A percentile compares a stretch with the other conserved stretches of the same genome.
phyloP scores from a whole-genome alignment of 2,797 vertebrate genomes.

The Lepilemur ruficaudatus region DNA sequence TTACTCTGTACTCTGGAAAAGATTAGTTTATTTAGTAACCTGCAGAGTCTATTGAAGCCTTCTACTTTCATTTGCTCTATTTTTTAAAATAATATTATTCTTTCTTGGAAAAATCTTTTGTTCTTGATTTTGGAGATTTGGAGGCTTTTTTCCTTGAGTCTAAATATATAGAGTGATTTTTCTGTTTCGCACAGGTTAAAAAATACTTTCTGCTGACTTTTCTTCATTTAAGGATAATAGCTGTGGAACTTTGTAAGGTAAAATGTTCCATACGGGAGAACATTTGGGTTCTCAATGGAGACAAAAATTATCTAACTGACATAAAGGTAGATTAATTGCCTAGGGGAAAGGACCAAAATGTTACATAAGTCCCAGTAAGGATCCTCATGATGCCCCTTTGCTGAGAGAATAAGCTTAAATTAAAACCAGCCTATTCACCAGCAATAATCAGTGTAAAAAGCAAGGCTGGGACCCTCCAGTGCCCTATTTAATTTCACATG shows the following conservation, averaged over 20 bases:
- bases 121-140: constrained; percentile 45
- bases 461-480: not conserved
- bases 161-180: not conserved
- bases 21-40: constrained; percentile 3
- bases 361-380: constrained; percentile 35
- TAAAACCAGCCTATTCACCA: constrained; percentile 14
- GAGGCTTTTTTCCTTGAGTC: not conserved
- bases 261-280: not conserved
- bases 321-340: constrained; percentile 41
- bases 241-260: constrained; percentile 8
- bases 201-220: constrained; percentile 43
- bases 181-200: constrained; percentile 18
- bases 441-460: constrained; percentile 29
- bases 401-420: constrained; percentile 20
- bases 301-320: constrained; percentile 52
- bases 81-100: constrained; percentile 35
- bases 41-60: not conserved
- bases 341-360: constrained; percentile 17
- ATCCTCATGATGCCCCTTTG: not conserved
- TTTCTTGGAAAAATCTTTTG: constrained; percentile 48
- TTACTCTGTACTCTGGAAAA: constrained; percentile 37
- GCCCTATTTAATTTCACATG: not conserved
- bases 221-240: constrained; percentile 45
- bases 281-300: not conserved
- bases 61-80: constrained; percentile 37